Evolutionary conservation across 2,888 invertebrate genomes (phyloP).

Genomic region (Polyommatus iphigenia): DNA sequence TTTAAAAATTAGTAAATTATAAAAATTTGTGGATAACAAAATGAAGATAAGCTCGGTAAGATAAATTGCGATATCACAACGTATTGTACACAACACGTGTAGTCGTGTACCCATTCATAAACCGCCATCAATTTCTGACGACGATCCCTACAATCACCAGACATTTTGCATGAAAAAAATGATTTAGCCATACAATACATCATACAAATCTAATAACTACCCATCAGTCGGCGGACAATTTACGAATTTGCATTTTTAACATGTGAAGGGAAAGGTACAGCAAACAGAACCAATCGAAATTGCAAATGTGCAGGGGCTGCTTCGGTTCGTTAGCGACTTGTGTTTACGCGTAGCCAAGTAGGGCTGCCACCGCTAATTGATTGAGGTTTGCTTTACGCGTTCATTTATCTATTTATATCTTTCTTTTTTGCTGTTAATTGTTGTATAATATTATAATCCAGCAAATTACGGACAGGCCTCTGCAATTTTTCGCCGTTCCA

Average conservation of each 20-base stretch:
- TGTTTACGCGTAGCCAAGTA: constrained; percentile 74
- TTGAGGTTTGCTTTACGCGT: constrained; percentile 51
- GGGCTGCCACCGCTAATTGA: constrained; percentile 72
- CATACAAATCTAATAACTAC: constrained; percentile 31
- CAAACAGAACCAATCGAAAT: constrained; percentile 75
- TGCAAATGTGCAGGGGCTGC: constrained; percentile 79
- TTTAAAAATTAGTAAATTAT: too few relatives aligned
- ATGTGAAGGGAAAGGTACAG: constrained; percentile 54
- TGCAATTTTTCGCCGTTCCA: too few relatives aligned
- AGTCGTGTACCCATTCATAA: constrained; percentile 12
- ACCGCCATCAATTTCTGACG: not conserved
- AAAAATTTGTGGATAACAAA: not conserved
- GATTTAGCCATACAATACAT: constrained; percentile 1
- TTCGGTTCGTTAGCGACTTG: constrained; percentile 78
- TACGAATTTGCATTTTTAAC: constrained; percentile 50
- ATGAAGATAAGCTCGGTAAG: too few relatives aligned
- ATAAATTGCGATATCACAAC: not conserved
- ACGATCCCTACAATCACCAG: not conserved
- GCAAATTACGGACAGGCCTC: too few relatives aligned
- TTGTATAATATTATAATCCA: not conserved
- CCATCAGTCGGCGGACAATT: constrained; percentile 32
- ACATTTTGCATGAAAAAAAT: not conserved
- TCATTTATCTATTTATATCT: not conserved
- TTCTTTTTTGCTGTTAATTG: not conserved
- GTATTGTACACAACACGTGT: not conserved